Conservation (phyloP, 2,797 vertebrate species). For the Helicolenus hilgendorfi region DNA sequence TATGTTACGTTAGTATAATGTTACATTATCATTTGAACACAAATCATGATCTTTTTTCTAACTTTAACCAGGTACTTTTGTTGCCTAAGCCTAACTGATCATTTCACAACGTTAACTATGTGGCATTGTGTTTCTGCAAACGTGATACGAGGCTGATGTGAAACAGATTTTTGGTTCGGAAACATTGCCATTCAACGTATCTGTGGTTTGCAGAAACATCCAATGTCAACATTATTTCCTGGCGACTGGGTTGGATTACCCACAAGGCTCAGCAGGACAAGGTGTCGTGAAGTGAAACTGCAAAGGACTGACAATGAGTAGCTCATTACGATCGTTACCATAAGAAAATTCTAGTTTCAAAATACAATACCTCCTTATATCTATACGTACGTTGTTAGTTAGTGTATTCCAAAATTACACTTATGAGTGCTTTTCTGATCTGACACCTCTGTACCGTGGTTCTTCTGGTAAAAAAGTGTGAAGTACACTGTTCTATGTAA, state of each 20-base stretch:
- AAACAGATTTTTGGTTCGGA: no score
- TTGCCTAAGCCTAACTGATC: no score
- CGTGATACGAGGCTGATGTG: no score
- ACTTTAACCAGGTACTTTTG: no score
- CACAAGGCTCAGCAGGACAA: not conserved
- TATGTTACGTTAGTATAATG: no score
- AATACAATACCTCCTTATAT: not conserved
- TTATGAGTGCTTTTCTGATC: not conserved
- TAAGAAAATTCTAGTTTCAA: not conserved
- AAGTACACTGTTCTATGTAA: conserved; percentile 52
- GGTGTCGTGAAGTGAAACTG: not conserved
- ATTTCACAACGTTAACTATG: no score
- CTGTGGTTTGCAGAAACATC: no score
- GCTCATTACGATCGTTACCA: not conserved
- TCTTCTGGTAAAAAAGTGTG: conserved; percentile 24
- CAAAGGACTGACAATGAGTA: not conserved
- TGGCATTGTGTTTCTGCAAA: no score
- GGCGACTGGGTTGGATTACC: not conserved
- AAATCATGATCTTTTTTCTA: no score
- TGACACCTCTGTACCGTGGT: not conserved
- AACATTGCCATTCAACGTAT: no score
- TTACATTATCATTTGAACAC: no score
- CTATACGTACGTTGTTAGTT: not conserved
- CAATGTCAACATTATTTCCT: no score
- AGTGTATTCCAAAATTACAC: not conserved